Evolutionary conservation across 2,888 invertebrate genomes (phyloP).

Genomic region (Tetragonula carbonaria): DNA sequence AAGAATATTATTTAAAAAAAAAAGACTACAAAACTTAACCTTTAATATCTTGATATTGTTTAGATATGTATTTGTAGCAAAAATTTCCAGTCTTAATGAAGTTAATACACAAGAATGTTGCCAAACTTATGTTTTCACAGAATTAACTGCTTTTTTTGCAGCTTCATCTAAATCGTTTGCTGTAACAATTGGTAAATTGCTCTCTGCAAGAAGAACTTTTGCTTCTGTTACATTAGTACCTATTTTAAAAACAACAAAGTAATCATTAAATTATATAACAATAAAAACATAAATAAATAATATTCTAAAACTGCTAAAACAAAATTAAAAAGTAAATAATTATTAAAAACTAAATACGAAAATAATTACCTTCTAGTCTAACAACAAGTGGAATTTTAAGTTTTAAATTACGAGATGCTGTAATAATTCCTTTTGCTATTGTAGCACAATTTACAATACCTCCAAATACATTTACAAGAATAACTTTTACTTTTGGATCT

Average conservation of each 20-base stretch:
- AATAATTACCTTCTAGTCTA: slow-evolving; percentile 92
- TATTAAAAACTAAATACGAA: not conserved
- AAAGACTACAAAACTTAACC: not conserved
- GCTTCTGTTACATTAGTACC: slow-evolving; percentile 95
- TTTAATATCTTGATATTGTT: not conserved
- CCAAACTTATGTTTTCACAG: slow-evolving; percentile 65
- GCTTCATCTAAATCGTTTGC: slow-evolving; percentile 96
- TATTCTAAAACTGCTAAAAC: not conserved
- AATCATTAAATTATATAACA: slow-evolving; percentile 44
- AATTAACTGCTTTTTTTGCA: slow-evolving; percentile 92
- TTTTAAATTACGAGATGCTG: slow-evolving; percentile 92
- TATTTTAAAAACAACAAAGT: slow-evolving; percentile 73
- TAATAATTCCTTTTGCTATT: slow-evolving; percentile 97
- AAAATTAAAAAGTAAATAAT: slow-evolving; percentile 8
- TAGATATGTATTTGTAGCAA: slow-evolving; percentile 19
- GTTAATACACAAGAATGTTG: not conserved
- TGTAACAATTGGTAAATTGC: slow-evolving; percentile 92
- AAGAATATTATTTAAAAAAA: not conserved
- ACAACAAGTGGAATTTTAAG: slow-evolving; percentile 96
- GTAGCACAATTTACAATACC: slow-evolving; percentile 99
- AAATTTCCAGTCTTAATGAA: slow-evolving; percentile 48
- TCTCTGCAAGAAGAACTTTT: slow-evolving; percentile 91
- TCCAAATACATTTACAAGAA: slow-evolving; percentile 99
- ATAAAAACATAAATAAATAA: slow-evolving; percentile 27
- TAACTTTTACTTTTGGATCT: slow-evolving; percentile 95